phyloP scores from a whole-genome alignment of 2,888 invertebrate species.

The Caradrina clavipalpis region DNA sequence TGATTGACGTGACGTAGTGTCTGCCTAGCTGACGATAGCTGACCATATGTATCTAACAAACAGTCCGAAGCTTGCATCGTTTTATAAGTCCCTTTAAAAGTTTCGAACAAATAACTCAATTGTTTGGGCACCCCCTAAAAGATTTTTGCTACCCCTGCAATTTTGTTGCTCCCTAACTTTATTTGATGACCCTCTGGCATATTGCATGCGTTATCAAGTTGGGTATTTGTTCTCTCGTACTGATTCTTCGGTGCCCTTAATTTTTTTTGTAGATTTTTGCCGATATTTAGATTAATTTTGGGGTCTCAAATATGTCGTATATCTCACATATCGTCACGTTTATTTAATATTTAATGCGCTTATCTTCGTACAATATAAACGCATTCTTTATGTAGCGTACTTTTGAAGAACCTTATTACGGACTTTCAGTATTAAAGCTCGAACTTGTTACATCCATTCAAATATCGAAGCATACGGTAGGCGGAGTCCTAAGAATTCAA shows the following conservation, averaged over 20 bases:
- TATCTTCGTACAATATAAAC: not conserved
- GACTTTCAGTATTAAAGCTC: not conserved
- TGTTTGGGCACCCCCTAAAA: constrained; percentile 6
- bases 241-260: constrained; percentile 4
- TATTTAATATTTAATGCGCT: not conserved
- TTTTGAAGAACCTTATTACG: not conserved
- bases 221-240: not conserved
- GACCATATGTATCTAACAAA: constrained; percentile 12
- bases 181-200: constrained; percentile 16
- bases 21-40: not conserved
- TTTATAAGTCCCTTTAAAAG: constrained; percentile 17
- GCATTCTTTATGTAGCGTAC: not conserved
- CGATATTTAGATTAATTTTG: not conserved
- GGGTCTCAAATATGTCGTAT: not conserved
- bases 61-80: not conserved
- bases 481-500: not conserved
- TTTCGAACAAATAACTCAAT: constrained; percentile 22
- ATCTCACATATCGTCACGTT: too few species aligned
- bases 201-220: constrained; percentile 5
- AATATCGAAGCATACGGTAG: not conserved
- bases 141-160: constrained; percentile 34
- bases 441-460: not conserved
- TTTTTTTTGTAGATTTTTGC: not conserved
- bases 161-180: constrained; percentile 36
- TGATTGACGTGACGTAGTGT: constrained; percentile 31